Base-by-base conservation (phyloP, 2,888 invertebrate genomes). In the Myopa tessellatipennis region DNA sequence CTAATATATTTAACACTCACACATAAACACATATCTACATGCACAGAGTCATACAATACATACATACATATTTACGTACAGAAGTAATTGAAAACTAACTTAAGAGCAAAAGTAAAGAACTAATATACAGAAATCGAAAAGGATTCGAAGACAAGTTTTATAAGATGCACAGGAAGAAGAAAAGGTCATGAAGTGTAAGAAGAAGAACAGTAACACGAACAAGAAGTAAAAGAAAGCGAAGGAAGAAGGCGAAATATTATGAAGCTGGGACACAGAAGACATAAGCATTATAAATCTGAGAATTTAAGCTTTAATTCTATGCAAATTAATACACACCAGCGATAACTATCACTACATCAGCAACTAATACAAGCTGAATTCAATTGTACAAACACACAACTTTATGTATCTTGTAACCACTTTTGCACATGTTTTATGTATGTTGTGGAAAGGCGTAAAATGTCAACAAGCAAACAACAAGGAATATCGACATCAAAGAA, bases 101-200 rank as follows among this genome's bases (percentile, higher is more conserved):
- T 16, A 40, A 67, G 40, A 67, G 67, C 38, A 67, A 67, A 36
- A 65, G 26, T 65, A 65, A 26, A 65, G 14, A 67, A 38, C n/a
- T n/a, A n/a, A n/a, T n/a, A n/a, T n/a, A n/a, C n/a, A n/a, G n/a
- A n/a, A n/a, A n/a, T n/a, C n/a, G n/a, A n/a, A n/a, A n/a, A n/a
- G n/a, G n/a, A n/a, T n/a, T n/a, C n/a, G n/a, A n/a, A n/a, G n/a
- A n/a, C n/a, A n/a, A n/a, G n/a, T n/a, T n/a, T n/a, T n/a, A n/a
- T n/a, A n/a, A n/a, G n/a, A n/a, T n/a, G n/a, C 45, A 45, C 45
- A 6, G 10, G 45, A 45, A 45, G 45, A 10, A 45, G 45, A 10
- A 45, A 4, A 2, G 45, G 3, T 26, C 26, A 26, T 26, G 26
- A 45, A 45, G 45, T 45, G 45, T 6, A 45, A 45, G 45, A 45